phyloP scores from a whole-genome alignment of 2,888 invertebrate genomes.

The Eupithecia abbreviata region DNA sequence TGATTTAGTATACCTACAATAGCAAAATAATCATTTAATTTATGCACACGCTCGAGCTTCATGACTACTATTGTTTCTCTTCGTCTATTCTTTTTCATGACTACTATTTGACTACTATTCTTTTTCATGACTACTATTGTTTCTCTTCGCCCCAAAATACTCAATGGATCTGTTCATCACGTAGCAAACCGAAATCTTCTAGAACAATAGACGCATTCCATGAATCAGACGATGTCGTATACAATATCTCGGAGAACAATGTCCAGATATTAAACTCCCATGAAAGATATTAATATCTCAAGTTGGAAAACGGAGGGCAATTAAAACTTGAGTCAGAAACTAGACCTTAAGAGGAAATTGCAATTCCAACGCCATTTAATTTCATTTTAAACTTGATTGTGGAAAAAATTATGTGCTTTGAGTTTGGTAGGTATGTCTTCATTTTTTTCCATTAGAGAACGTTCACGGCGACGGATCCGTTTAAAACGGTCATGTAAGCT shows the following conservation, averaged over 20 bases:
- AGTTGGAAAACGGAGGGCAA: slow-evolving; percentile 72
- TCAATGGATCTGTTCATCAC: neutral
- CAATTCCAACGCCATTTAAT: slow-evolving; percentile 66
- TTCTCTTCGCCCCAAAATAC: neutral
- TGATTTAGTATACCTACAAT: too few relatives aligned
- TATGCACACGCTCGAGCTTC: too few relatives aligned
- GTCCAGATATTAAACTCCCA: slow-evolving; percentile 60
- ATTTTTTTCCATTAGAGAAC: neutral
- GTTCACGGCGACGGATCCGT: too few relatives aligned
- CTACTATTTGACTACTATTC: too few relatives aligned
- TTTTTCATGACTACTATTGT: neutral
- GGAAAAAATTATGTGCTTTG: neutral
- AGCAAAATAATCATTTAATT: too few relatives aligned
- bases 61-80: too few relatives aligned
- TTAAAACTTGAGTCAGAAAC: slow-evolving; percentile 72
- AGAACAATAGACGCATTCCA: slow-evolving; percentile 17
- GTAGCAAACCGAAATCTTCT: neutral
- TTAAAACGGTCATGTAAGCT: too few relatives aligned
- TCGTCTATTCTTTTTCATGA: too few relatives aligned
- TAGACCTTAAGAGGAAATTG: slow-evolving; percentile 58
- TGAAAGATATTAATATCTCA: slow-evolving; percentile 75
- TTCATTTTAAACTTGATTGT: slow-evolving; percentile 50
- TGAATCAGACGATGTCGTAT: slow-evolving; percentile 27
- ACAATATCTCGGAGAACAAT: slow-evolving; percentile 33
- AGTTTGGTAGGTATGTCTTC: neutral